phyloP scores from a whole-genome alignment of 2,113 vertebrate genomes.

The Todiramphus saurophagus region DNA sequence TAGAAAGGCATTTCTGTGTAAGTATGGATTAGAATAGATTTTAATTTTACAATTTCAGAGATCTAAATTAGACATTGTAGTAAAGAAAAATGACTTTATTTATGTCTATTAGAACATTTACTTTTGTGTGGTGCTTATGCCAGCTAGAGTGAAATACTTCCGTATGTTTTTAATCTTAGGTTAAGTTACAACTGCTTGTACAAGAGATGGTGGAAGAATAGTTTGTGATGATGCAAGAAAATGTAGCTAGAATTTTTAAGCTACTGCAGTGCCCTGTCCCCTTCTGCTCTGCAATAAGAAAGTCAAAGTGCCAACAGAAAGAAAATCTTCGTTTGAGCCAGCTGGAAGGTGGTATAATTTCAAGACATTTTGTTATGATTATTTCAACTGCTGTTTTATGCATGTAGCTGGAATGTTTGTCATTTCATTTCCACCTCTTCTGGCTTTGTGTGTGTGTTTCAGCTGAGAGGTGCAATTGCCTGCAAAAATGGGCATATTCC shows the following conservation, averaged over 20 bases:
- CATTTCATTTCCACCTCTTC: not conserved
- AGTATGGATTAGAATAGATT: conserved; percentile 38
- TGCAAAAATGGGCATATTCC: not conserved
- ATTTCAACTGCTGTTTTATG: not conserved
- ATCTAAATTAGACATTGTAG: conserved; percentile 48
- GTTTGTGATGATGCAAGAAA: not conserved
- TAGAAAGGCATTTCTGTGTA: conserved; percentile 8
- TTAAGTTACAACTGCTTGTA: conserved; percentile 6
- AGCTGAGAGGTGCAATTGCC: not conserved
- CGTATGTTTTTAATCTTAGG: conserved; percentile 27
- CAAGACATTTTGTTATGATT: not conserved
- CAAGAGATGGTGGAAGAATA: not conserved
- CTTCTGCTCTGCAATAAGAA: not conserved
- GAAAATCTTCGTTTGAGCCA: not conserved
- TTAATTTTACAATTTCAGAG: conserved; percentile 58
- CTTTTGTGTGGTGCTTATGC: not conserved
- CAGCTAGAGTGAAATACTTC: conserved; percentile 19
- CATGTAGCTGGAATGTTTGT: not conserved
- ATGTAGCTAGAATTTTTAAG: not conserved
- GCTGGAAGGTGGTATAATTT: not conserved
- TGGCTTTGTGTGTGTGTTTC: not conserved
- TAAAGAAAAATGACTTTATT: conserved; percentile 29
- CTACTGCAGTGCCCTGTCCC: not conserved
- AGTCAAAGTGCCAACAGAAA: not conserved
- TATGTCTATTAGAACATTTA: not conserved